phyloP scores from a whole-genome alignment of 2,888 invertebrate genomes.

The Eupithecia abbreviata region DNA sequence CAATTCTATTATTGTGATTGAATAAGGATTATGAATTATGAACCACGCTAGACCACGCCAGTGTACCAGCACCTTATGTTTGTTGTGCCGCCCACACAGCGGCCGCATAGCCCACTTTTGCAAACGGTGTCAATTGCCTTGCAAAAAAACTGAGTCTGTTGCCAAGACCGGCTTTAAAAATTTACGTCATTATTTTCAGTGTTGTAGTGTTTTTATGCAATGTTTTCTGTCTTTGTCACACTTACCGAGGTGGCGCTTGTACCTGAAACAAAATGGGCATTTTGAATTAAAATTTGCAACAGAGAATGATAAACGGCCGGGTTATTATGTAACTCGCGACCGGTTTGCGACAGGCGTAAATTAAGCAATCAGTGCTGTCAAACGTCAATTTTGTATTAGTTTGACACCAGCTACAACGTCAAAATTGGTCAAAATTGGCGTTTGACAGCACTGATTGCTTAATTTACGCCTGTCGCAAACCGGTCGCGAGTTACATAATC shows the following conservation, averaged over 20 bases:
- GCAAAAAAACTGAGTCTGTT: constrained; percentile 65
- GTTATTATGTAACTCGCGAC: too few species aligned
- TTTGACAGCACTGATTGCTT: too few species aligned
- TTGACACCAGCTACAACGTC: too few species aligned
- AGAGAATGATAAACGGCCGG: too few species aligned
- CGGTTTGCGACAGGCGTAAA: too few species aligned
- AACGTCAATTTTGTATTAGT: too few species aligned
- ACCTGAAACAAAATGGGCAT: constrained; percentile 20
- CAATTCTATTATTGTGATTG: too few species aligned
- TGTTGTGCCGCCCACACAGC: constrained; percentile 63
- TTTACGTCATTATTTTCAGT: constrained; percentile 47
- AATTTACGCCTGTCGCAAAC: too few species aligned
- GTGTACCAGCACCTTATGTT: background rate
- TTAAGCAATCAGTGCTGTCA: too few species aligned
- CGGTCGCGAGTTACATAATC: too few species aligned
- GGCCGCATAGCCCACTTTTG: constrained; percentile 69
- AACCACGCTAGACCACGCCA: background rate
- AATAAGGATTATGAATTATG: too few species aligned
- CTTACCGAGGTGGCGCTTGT: constrained; percentile 16
- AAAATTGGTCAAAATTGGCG: too few species aligned
- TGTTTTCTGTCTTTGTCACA: constrained; percentile 24
- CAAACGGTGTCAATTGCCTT: constrained; percentile 76
- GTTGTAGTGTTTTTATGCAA: constrained; percentile 32
- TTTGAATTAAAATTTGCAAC: constrained; percentile 9
- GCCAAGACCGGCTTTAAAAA: constrained; percentile 63